phyloP scores from a whole-genome alignment of 2,113 vertebrate species.

The Aplodontia rufa region DNA sequence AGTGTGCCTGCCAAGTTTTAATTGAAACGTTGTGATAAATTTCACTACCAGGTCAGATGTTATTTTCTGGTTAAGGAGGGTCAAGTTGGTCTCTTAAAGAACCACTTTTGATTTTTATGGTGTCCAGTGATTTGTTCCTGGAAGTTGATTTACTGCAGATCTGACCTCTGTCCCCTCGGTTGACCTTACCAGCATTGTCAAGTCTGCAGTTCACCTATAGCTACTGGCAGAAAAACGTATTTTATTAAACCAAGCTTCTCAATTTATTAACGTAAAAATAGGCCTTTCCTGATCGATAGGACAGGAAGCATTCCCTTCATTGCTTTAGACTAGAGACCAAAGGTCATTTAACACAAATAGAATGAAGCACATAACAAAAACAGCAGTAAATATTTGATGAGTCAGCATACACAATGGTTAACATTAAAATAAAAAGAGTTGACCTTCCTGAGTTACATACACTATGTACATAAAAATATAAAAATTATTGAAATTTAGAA shows the following conservation, averaged over 20 bases:
- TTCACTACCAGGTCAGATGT: slow-evolving; percentile 87
- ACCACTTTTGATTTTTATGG: slow-evolving; percentile 87
- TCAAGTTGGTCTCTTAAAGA: slow-evolving; percentile 86
- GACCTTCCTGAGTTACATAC: not conserved
- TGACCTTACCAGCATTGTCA: slow-evolving; percentile 83
- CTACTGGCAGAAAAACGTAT: slow-evolving; percentile 78
- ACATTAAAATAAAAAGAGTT: not conserved
- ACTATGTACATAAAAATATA: slow-evolving; percentile 12
- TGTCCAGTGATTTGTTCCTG: slow-evolving; percentile 87
- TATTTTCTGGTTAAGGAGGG: slow-evolving; percentile 86
- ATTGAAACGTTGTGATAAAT: slow-evolving; percentile 93
- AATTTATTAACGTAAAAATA: slow-evolving; percentile 88
- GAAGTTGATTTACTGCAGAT: slow-evolving; percentile 86
- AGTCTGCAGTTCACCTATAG: slow-evolving; percentile 81
- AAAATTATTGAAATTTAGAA: not conserved
- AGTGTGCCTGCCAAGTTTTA: slow-evolving; percentile 86
- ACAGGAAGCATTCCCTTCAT: slow-evolving; percentile 86
- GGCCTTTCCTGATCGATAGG: slow-evolving; percentile 84
- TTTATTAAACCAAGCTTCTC: slow-evolving; percentile 87
- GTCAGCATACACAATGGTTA: slow-evolving; percentile 65
- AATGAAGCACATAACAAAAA: slow-evolving; percentile 74
- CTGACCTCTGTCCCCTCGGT: slow-evolving; percentile 81
- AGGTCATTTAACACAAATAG: slow-evolving; percentile 84
- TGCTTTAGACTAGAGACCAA: slow-evolving; percentile 81
- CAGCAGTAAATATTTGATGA: slow-evolving; percentile 78